Percentiles rank a stretch among this genome's conserved stretches.
phyloP scores from a whole-genome alignment of 1,140 invertebrate genomes.

The Drosophila ananassae region DNA sequence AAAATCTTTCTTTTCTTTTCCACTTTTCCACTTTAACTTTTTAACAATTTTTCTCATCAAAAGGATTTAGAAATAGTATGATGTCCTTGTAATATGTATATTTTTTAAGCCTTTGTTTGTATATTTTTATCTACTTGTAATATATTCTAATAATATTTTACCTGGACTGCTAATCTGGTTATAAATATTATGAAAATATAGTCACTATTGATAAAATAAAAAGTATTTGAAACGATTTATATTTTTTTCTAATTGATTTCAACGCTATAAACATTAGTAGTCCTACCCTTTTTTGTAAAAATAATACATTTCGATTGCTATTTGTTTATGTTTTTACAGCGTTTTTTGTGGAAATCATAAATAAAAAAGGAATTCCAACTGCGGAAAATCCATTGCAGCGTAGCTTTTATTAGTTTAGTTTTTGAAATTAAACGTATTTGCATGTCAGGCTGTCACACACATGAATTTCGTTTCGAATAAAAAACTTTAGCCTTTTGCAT shows the following conservation, averaged over 20 bases:
- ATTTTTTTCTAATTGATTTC: neutral
- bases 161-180: neutral
- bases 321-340: conserved; percentile 31
- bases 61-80: neutral
- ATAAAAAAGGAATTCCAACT: conserved; percentile 22
- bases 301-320: conserved; percentile 63
- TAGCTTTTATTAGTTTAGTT: conserved; percentile 78
- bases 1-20: neutral
- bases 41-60: neutral
- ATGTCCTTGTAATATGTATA: neutral
- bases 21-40: neutral
- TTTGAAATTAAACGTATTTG: conserved; percentile 81
- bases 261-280: conserved; percentile 25
- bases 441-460: conserved; percentile 71
- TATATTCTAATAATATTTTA: neutral
- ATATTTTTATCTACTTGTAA: neutral
- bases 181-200: neutral
- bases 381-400: conserved; percentile 42
- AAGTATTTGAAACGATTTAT: conserved; percentile 11
- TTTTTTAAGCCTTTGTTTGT: neutral
- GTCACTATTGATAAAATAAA: neutral
- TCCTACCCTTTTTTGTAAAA: conserved; percentile 28
- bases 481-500: conserved; percentile 50
- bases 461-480: conserved; percentile 48
- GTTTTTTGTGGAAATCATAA: conserved; percentile 18